Evolutionary conservation across 2,888 invertebrate genomes (phyloP).

Genomic region (Mamestra brassicae): DNA sequence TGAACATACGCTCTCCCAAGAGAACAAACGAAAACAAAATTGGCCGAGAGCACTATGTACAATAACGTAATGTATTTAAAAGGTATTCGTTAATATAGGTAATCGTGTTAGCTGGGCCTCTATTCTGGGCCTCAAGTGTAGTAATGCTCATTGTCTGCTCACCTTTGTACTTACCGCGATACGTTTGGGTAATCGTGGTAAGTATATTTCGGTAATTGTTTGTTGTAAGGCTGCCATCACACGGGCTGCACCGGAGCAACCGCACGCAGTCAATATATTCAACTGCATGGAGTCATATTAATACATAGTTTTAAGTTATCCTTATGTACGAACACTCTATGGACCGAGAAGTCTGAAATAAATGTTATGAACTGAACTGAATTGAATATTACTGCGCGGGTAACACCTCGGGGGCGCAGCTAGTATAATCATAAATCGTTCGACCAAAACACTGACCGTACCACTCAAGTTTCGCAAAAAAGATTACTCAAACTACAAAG

Average conservation of each 20-base stretch:
- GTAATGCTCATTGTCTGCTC: conserved; percentile 32
- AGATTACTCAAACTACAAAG: background rate
- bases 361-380: no score
- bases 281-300: no score
- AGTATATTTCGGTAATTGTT: no score
- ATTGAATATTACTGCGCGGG: no score
- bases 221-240: no score
- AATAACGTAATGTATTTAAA: conserved; percentile 51
- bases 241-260: no score
- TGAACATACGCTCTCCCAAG: conserved; percentile 10
- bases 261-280: no score
- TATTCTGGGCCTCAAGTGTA: conserved; percentile 33
- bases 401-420: no score
- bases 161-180: background rate
- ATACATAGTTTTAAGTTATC: no score
- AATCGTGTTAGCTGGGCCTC: conserved; percentile 41
- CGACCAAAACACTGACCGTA: background rate
- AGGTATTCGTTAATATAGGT: conserved; percentile 27
- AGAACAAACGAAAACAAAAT: conserved; percentile 34
- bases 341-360: no score
- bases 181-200: background rate
- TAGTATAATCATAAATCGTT: background rate
- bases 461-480: background rate
- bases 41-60: conserved; percentile 10
- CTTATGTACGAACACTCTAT: no score